These are phyloP conservation scores for Achatina immaculata DNA, from an alignment of 1,140 invertebrate genomes.

Conservation along the genomic window DNA sequence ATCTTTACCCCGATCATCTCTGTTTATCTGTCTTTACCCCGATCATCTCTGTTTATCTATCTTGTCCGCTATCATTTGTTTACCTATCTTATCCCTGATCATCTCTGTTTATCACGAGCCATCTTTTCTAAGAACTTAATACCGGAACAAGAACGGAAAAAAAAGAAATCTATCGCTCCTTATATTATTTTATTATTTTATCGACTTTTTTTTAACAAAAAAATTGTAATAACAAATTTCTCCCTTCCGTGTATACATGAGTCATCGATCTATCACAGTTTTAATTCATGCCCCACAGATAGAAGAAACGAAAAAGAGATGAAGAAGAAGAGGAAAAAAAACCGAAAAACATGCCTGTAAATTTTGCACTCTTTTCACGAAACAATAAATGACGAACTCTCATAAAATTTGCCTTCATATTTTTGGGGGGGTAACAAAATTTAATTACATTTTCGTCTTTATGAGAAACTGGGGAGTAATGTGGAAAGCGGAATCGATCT, in stretches of 20 bases:
- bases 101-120: not conserved
- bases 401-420: slow-evolving; percentile 33
- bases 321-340: not conserved
- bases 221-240: not conserved
- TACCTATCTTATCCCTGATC: not conserved
- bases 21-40: not conserved
- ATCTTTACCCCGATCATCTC: no score
- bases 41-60: not conserved
- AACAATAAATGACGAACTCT: slow-evolving; percentile 30
- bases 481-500: slow-evolving; percentile 20
- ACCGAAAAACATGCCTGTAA: not conserved
- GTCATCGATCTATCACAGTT: not conserved
- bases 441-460: slow-evolving; percentile 33
- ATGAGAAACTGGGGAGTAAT: slow-evolving; percentile 13
- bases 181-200: not conserved
- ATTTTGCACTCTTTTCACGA: slow-evolving; percentile 13
- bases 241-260: not conserved
- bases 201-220: not conserved
- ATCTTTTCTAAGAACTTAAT: no score
- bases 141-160: no score
- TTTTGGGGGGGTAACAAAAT: slow-evolving; percentile 31
- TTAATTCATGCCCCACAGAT: slow-evolving; percentile 1
- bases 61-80: not conserved
- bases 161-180: not conserved
- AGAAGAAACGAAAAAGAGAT: no score